Evolutionary conservation across 64 coral and sea anemone genomes (phyloP), one percentile per base, ranked within the genome.

Genomic region (Montipora foliosa): DNA sequence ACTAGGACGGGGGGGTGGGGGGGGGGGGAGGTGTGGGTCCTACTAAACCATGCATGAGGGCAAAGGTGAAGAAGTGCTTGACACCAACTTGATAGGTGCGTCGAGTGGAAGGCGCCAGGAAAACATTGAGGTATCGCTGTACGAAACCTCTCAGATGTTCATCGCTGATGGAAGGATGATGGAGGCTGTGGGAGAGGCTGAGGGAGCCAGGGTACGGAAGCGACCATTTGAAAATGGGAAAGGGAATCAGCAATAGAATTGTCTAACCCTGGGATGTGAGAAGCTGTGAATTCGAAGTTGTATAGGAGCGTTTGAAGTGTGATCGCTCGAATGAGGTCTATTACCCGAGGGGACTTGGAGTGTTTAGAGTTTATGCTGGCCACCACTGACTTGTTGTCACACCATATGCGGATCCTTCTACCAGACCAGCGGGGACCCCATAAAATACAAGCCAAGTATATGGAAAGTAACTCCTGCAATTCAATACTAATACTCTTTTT

Each of bases 311-410:
- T 91, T n/a, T 82, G 44, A 20, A 90, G 88, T 16, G 88, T 79
- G 8, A 90, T 19, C 46, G 79, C 57, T 6, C 47, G 88, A 55
- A 82, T 25, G 1, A 92, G 51, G 46, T 92, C 90, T 79, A 92
- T 89, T 44, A 89, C 87, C 87, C 87, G 78, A 14, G 74, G 87
- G 10, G 78, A 47, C 5, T 45, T 49, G n/a, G 87, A 89, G 6
- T 47, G 8, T 8, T 89, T 89, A 6, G 87, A 55, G 57, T 79
- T 89, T 1, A 79, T 58, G 6, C 78, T 78, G 24, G 11, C 62
- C 2, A 89, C 87, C 3, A 89, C 74, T 5, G 87, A 75, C 45
- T 64, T 22, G 13, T 90, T 66, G 77, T 90, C 74, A 44, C 90
- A 92, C 88, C 88, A 79, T 10, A 90, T 2, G 7, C 37, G 37